phyloP scores from a whole-genome alignment of 2,888 invertebrate species.

The Sarcophaga caerulescens region DNA sequence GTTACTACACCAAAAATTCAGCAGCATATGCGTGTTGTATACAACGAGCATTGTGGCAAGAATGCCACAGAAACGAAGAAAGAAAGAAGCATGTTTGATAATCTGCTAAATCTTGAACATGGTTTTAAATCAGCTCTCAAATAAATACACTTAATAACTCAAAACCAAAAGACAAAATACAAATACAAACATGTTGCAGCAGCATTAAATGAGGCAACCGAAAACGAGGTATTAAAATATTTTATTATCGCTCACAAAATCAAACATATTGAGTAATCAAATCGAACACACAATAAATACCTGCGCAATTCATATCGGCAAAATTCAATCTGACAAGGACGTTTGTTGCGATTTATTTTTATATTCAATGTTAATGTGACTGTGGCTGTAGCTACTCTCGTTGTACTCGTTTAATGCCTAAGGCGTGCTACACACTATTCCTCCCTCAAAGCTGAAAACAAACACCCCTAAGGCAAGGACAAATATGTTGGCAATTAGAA shows the following conservation, averaged over 20 bases:
- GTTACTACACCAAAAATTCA: not conserved
- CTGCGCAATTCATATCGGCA: conserved; percentile 42
- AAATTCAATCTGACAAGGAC: conserved; percentile 68
- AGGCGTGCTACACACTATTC: conserved; percentile 12
- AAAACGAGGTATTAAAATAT: conserved; percentile 45
- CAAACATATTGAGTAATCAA: conserved; percentile 80
- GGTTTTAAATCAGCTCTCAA: conserved; percentile 36
- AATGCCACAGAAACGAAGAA: conserved; percentile 21
- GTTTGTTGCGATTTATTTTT: conserved; percentile 26
- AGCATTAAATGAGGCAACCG: not conserved
- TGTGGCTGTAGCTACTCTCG: not conserved
- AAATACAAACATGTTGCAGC: conserved; percentile 37
- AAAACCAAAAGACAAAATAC: conserved; percentile 18
- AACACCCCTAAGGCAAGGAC: not conserved
- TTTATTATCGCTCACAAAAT: conserved; percentile 74
- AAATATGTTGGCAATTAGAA: conserved; percentile 47
- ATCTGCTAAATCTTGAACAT: conserved; percentile 64
- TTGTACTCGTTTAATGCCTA: conserved; percentile 39
- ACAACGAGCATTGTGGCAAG: not conserved
- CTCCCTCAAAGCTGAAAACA: not conserved
- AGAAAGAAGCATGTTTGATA: conserved; percentile 51
- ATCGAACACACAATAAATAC: conserved; percentile 63
- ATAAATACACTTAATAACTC: conserved; percentile 8
- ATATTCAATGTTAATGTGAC: conserved; percentile 9
- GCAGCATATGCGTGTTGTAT: conserved; percentile 49